Conservation (phyloP, 2,113 vertebrate genomes). For the Cephalopterus ornatus region DNA sequence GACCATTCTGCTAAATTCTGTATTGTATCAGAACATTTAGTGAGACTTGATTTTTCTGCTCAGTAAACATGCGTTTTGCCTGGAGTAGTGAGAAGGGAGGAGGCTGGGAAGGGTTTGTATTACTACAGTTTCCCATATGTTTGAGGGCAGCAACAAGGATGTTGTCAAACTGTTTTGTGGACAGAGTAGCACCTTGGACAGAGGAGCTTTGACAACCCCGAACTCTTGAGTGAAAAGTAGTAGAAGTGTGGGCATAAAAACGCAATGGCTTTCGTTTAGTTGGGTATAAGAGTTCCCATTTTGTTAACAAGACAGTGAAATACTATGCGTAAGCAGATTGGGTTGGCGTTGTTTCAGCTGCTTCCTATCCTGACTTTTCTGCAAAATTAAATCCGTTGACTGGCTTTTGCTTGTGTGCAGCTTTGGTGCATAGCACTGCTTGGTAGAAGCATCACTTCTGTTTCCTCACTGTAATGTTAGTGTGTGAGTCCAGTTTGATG, state of each 20-base stretch:
- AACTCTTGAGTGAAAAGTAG: background rate
- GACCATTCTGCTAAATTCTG: background rate
- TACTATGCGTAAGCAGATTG: background rate
- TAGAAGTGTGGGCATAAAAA: background rate
- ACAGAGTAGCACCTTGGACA: conserved; percentile 21
- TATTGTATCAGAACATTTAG: background rate
- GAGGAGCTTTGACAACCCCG: background rate
- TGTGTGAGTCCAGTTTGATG: background rate
- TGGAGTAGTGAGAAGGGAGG: background rate
- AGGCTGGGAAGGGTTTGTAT: background rate
- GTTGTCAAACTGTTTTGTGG: background rate
- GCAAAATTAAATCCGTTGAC: background rate
- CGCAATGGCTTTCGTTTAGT: background rate
- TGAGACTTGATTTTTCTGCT: background rate
- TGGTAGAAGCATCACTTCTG: background rate
- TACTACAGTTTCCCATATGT: background rate
- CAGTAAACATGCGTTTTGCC: background rate
- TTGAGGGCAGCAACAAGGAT: background rate
- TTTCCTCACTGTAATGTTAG: background rate
- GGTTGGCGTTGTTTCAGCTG: conserved; percentile 15
- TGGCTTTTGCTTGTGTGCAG: background rate
- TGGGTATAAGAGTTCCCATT: background rate
- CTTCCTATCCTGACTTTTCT: background rate
- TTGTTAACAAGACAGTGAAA: background rate
- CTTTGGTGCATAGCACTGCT: background rate